Conservation (phyloP, 2,888 invertebrate genomes). For the Sipha maydis region DNA sequence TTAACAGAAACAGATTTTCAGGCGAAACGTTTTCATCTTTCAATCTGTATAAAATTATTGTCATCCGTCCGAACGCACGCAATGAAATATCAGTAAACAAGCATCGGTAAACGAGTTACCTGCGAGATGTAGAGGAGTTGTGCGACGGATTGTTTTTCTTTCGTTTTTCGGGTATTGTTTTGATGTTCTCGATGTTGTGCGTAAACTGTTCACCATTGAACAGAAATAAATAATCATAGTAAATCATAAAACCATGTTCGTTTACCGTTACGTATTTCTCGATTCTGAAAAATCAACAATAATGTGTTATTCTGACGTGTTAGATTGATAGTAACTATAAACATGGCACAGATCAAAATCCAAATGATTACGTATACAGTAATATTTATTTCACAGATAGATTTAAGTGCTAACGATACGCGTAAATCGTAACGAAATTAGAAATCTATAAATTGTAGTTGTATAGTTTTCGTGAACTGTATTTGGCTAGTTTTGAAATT, state of each 20-base stretch:
- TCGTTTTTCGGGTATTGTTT: neutral
- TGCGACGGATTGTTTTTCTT: neutral
- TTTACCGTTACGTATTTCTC: conserved; percentile 17
- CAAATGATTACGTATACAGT: too few relatives aligned
- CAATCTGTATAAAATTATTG: neutral
- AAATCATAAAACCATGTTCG: neutral
- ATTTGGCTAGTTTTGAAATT: too few relatives aligned
- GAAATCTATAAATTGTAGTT: neutral
- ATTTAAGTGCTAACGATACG: too few relatives aligned
- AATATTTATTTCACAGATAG: too few relatives aligned
- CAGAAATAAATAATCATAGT: conserved; percentile 55
- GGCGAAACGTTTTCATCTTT: neutral
- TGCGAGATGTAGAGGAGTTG: neutral
- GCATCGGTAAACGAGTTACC: neutral
- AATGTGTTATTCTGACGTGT: too few relatives aligned
- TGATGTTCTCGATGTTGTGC: neutral
- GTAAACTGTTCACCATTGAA: conserved; percentile 46
- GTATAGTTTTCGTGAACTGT: neutral
- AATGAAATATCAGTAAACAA: neutral
- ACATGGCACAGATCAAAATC: too few relatives aligned
- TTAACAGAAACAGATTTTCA: conserved; percentile 48
- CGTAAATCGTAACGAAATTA: too few relatives aligned
- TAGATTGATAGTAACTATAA: too few relatives aligned
- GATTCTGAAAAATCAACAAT: neutral
- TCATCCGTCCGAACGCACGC: neutral